Conservation (phyloP, 1,140 invertebrate genomes). For the Drosophila baimaii region DNA sequence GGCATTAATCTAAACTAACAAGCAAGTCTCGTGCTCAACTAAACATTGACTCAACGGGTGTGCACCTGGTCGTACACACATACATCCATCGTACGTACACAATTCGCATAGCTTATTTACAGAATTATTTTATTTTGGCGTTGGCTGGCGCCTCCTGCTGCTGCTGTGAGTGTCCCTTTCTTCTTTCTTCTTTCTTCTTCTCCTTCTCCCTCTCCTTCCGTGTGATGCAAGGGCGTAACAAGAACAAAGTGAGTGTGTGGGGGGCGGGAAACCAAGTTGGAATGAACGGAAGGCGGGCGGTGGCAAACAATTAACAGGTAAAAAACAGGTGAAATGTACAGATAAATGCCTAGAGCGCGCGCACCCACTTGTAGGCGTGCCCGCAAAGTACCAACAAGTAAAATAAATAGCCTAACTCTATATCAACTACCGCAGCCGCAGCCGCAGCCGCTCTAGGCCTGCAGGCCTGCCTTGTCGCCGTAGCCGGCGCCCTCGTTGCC, state of each 20-base stretch:
- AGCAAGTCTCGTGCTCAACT: slow-evolving; percentile 24
- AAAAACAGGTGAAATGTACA: slow-evolving; percentile 58
- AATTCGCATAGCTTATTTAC: slow-evolving; percentile 32
- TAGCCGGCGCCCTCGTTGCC: slow-evolving; percentile 24
- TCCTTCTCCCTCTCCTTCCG: background rate
- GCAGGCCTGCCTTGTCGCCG: slow-evolving; percentile 15
- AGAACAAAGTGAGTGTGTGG: slow-evolving; percentile 11
- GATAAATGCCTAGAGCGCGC: slow-evolving; percentile 56
- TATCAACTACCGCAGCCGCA: slow-evolving; percentile 50
- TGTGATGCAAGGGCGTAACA: slow-evolving; percentile 26
- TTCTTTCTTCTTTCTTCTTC: background rate
- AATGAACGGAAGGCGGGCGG: slow-evolving; percentile 30
- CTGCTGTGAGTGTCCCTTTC: background rate
- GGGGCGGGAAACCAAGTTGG: slow-evolving; percentile 20
- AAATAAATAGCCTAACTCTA: slow-evolving; percentile 68
- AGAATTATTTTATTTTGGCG: slow-evolving; percentile 24
- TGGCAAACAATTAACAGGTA: slow-evolving; percentile 64
- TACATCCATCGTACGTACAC: background rate
- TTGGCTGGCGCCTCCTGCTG: slow-evolving; percentile 21
- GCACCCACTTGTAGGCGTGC: slow-evolving; percentile 22
- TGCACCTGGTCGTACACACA: slow-evolving; percentile 1
- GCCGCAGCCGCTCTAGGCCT: slow-evolving; percentile 32
- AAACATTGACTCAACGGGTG: slow-evolving; percentile 30
- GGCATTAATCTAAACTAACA: slow-evolving; percentile 28
- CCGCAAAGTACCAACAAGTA: slow-evolving; percentile 58